Base-by-base conservation (phyloP, 2,113 vertebrate species). In the Rhynchopsitta pachyrhyncha region DNA sequence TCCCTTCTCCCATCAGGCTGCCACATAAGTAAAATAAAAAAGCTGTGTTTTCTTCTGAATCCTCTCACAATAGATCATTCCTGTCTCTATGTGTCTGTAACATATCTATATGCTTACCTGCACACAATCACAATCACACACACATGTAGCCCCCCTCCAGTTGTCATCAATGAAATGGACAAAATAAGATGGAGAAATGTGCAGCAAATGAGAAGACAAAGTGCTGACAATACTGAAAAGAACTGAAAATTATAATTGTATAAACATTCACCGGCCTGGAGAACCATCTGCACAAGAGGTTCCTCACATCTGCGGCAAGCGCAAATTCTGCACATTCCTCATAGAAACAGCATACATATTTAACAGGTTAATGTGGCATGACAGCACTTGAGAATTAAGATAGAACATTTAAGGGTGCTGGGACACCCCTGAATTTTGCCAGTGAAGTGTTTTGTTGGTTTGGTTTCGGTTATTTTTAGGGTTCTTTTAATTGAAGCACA, bases 91-190 rank as follows among this genome's bases (percentile, higher is more conserved):
- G 8, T 49, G 14, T 53, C 13, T 47, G 46, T 67, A 63, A 11
- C 7, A 7, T 25, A 19, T 5, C 17, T 5, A n/a, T 6, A 15
- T 20, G 22, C 11, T 42, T 24, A 23, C 22, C 57, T 29, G 22
- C 17, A 29, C 8, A 2, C 6, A 33, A 7, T 12, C 24, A 77
- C 10, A 47, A 11, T 19, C 24, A 77, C 12, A 60, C 18, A 28
- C 22, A 10, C 13, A 10, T 0, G 7, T 9, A 12, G 13, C 22
- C 20, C 20, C 29, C 28, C 42, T 9, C 23, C 19, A 62, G 46
- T 6, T 77, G 49, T 44, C 15, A 44, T 60, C 41, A 90, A 49
- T 14, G 28, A 73, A 85, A 76, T 3, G 8, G 44, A 46, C 53
- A 76, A 85, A 94, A 31, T 27, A 73, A 78, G 42, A 81, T 6